Base-by-base conservation (phyloP, 2,888 invertebrate genomes). In the Philereme vetulata region DNA sequence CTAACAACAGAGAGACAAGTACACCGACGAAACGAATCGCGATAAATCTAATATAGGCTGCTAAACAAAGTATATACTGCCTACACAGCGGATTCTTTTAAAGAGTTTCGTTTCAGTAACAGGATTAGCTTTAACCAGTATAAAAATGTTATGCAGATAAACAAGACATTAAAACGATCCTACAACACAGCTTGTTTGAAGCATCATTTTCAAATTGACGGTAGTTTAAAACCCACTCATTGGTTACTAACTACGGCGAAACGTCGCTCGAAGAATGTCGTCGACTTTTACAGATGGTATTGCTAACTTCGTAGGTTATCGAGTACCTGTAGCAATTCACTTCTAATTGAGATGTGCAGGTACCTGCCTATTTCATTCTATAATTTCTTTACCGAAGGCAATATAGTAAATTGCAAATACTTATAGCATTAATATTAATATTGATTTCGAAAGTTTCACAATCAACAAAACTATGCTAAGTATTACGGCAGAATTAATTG, bases 61-160 rank as follows among this genome's bases (percentile, higher is more conserved):
- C 36, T 36, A 36, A 36, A 36, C 8, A 36, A 36, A 36, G 8
- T 6, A 8, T 21, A 36, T 0, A 6, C 4, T 3, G 8, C 8
- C 36, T 7, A 36, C 5, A 36, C 36, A 36, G 36, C 7, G 8
- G 6, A 7, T 7, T 36, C 8, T 36, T 36, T 5, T n/a, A n/a
- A n/a, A 36, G 33, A 62, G 75, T 76, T 78, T 77, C 79, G 77
- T 76, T 79, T 77, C 69, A 66, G 70, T 78, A 80, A 80, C 74
- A 71, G 71, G 75, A 78, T 76, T 77, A 73, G 67, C 67, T 68
- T 71, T 71, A 72, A 76, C 72, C 64, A 66, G 67, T 64, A 66
- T 21, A 21, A 21, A 21, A 65, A 68, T 76, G 72, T 64, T 69
- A 21, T 54, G 60, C 68, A 65, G 59, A 65, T 67, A 63, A 65